Conservation (phyloP, 1,140 invertebrate species). For the Drosophila funebris region DNA sequence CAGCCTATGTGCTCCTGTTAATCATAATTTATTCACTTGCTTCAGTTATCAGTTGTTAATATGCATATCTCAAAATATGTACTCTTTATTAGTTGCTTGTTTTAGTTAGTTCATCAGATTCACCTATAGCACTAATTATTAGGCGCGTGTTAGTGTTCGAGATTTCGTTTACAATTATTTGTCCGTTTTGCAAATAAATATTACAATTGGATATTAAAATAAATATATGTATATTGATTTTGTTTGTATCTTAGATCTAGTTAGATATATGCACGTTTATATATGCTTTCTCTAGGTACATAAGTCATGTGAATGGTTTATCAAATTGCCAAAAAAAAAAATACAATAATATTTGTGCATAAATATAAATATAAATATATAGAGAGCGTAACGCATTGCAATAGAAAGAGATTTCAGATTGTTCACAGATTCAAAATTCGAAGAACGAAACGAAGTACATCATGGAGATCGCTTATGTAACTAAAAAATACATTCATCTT, state of each 20-base stretch:
- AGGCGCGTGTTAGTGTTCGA: slow-evolving; percentile 28
- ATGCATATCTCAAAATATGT: slow-evolving; percentile 77
- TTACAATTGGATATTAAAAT: slow-evolving; percentile 63
- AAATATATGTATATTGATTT: slow-evolving; percentile 49
- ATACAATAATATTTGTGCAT: slow-evolving; percentile 47
- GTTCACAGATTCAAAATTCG: slow-evolving; percentile 42
- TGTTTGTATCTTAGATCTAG: slow-evolving; percentile 29
- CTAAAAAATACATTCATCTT: slow-evolving; percentile 53
- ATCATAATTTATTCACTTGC: neutral
- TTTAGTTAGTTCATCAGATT: slow-evolving; percentile 45
- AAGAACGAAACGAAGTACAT: slow-evolving; percentile 58
- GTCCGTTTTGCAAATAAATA: slow-evolving; percentile 71
- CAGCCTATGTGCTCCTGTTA: neutral
- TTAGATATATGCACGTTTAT: slow-evolving; percentile 43
- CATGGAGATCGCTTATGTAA: slow-evolving; percentile 64
- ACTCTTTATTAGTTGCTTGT: slow-evolving; percentile 64
- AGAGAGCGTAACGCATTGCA: slow-evolving; percentile 43
- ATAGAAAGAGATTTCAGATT: slow-evolving; percentile 29
- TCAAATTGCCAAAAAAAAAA: slow-evolving; percentile 33
- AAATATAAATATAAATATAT: slow-evolving; percentile 23
- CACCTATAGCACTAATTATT: slow-evolving; percentile 18
- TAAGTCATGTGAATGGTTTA: slow-evolving; percentile 59
- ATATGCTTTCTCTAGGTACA: slow-evolving; percentile 76
- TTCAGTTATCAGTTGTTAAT: slow-evolving; percentile 6
- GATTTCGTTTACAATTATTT: slow-evolving; percentile 67